These are phyloP conservation scores for Holcopasites calliopsidis DNA, from an alignment of 1,140 invertebrate genomes.

Conservation along the genomic window DNA sequence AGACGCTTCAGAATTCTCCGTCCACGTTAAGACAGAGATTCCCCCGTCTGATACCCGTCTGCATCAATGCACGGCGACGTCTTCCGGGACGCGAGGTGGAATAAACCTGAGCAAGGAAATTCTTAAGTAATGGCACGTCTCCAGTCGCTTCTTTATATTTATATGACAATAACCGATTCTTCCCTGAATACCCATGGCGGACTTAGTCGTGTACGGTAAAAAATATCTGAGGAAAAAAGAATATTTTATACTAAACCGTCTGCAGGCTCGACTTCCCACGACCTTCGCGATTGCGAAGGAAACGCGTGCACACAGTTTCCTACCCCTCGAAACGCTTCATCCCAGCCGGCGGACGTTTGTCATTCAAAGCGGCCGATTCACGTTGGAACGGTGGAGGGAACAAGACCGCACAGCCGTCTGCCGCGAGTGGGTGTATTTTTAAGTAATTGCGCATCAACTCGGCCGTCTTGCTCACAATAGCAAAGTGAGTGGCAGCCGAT, in stretches of 20 bases:
- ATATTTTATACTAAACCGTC: too few species aligned
- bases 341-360: slow-evolving; percentile 34
- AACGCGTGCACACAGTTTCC: background rate
- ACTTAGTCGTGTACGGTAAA: too few species aligned
- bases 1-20: slow-evolving; percentile 27
- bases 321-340: slow-evolving; percentile 12
- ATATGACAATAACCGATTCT: slow-evolving; percentile 8
- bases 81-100: background rate
- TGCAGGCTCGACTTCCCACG: background rate
- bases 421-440: slow-evolving; percentile 47
- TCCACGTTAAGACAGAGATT: slow-evolving; percentile 16
- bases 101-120: background rate
- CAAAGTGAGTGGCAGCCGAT: slow-evolving; percentile 42
- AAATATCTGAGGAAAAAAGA: too few species aligned
- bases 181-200: background rate
- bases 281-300: background rate
- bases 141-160: slow-evolving; percentile 11
- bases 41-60: slow-evolving; percentile 36
- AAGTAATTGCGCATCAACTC: slow-evolving; percentile 57
- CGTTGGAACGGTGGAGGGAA: background rate
- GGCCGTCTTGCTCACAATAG: slow-evolving; percentile 47
- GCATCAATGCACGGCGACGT: slow-evolving; percentile 25
- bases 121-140: slow-evolving; percentile 62
- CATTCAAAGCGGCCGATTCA: slow-evolving; percentile 41
- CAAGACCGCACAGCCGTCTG: background rate